Conservation (phyloP, 1,140 invertebrate species). For the Globodera rostochiensis region DNA sequence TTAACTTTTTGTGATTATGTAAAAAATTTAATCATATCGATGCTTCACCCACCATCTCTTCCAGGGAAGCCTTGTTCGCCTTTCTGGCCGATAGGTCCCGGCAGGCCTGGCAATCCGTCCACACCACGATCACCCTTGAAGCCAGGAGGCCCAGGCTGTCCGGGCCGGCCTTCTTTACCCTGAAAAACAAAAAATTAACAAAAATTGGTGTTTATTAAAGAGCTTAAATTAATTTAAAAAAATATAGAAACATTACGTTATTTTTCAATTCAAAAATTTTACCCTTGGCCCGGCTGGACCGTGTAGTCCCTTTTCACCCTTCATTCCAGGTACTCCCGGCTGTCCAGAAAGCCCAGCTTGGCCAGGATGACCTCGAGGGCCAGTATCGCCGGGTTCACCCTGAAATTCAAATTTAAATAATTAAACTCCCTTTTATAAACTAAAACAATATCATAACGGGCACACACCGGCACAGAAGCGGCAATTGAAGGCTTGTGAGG, state of each 20-base stretch:
- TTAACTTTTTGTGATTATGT: too few relatives aligned
- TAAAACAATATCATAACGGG: neutral
- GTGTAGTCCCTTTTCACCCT: constrained; percentile 64
- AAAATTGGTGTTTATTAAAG: neutral
- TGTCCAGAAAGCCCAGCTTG: constrained; percentile 58
- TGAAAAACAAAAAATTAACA: constrained; percentile 30
- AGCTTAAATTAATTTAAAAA: neutral
- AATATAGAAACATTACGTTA: too few relatives aligned
- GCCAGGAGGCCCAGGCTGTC: constrained; percentile 61
- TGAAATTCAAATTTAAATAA: constrained; percentile 11
- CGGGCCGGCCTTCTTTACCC: constrained; percentile 64
- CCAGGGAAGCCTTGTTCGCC: constrained; percentile 60
- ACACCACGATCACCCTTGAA: constrained; percentile 64
- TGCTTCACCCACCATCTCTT: constrained; percentile 44
- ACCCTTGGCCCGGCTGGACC: constrained; percentile 65
- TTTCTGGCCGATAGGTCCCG: constrained; percentile 60
- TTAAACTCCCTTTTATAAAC: neutral
- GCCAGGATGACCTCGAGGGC: constrained; percentile 62
- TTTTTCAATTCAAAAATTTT: constrained; percentile 23
- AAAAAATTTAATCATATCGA: too few relatives aligned
- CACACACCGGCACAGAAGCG: neutral
- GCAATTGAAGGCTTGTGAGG: neutral
- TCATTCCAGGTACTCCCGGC: constrained; percentile 64
- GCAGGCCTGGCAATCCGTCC: constrained; percentile 61
- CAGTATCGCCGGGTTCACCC: constrained; percentile 64